These are phyloP conservation scores for Pteronura brasiliensis DNA, from an alignment of 2,113 vertebrate species.

Conservation along the genomic window DNA sequence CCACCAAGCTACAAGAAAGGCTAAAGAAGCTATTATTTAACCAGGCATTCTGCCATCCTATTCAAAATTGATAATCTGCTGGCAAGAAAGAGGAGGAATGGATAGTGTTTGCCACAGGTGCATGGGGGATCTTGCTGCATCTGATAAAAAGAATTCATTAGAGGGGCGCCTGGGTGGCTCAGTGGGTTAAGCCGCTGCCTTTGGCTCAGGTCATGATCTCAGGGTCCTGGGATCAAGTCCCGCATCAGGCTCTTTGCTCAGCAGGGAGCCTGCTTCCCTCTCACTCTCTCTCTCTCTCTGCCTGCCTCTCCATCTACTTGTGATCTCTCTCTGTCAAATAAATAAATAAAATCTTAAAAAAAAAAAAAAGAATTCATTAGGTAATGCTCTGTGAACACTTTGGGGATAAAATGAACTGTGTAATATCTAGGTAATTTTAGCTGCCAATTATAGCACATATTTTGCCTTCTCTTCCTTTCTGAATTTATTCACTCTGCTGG, in stretches of 20 bases:
- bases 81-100: background rate
- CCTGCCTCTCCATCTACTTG: too few relatives aligned
- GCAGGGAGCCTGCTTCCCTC: too few relatives aligned
- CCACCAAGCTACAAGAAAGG: background rate
- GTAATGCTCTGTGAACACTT: background rate
- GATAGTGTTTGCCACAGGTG: constrained; percentile 48
- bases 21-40: background rate
- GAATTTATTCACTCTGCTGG: background rate
- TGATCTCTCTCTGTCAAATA: too few relatives aligned
- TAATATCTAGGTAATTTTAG: background rate
- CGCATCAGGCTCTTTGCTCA: too few relatives aligned
- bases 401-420: constrained; percentile 12
- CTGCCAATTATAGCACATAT: constrained; percentile 21
- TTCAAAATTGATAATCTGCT: constrained; percentile 22
- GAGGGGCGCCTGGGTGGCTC: too few relatives aligned
- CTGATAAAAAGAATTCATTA: constrained; percentile 33
- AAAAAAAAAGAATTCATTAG: too few relatives aligned
- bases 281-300: too few relatives aligned
- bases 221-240: too few relatives aligned
- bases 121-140: background rate
- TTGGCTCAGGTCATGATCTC: too few relatives aligned
- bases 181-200: too few relatives aligned
- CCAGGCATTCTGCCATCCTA: background rate
- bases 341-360: too few relatives aligned
- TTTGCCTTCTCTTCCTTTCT: background rate